phyloP scores from a whole-genome alignment of 2,113 vertebrate genomes.

The Oreocharis arfaki region DNA sequence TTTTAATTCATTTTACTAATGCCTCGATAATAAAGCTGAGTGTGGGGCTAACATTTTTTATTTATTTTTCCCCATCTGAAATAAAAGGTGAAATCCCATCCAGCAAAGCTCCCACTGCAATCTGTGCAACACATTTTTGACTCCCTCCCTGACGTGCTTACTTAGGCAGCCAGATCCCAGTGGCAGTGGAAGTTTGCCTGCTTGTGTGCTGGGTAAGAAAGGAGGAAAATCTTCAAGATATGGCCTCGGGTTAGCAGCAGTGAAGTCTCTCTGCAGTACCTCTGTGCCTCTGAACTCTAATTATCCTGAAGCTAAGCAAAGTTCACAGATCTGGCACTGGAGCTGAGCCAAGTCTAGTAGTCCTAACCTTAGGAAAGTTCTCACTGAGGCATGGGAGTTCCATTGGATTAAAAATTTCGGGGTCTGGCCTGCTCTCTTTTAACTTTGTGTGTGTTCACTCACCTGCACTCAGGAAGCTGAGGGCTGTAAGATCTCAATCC shows the following conservation, averaged over 20 bases:
- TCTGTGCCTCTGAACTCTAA: conserved; percentile 14
- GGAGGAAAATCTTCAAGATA: not conserved
- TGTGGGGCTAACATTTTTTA: not conserved
- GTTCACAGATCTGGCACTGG: not conserved
- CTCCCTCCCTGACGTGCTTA: not conserved
- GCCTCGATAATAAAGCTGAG: not conserved
- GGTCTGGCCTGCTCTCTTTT: not conserved
- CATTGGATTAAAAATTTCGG: not conserved
- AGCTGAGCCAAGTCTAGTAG: not conserved
- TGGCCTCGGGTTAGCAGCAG: not conserved
- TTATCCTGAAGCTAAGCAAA: not conserved
- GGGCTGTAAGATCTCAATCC: not conserved
- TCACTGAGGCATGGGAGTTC: not conserved
- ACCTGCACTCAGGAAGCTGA: not conserved
- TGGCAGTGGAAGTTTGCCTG: not conserved
- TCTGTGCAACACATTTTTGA: not conserved
- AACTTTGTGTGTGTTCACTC: not conserved
- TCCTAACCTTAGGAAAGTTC: not conserved
- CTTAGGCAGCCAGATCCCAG: not conserved
- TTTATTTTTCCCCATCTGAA: not conserved
- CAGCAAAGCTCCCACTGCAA: not conserved
- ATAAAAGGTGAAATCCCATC: not conserved
- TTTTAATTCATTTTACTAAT: not conserved
- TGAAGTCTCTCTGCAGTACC: not conserved
- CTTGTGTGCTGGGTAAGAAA: not conserved